Base-by-base conservation (phyloP, 2,888 invertebrate species). In the Congeria kusceri region DNA sequence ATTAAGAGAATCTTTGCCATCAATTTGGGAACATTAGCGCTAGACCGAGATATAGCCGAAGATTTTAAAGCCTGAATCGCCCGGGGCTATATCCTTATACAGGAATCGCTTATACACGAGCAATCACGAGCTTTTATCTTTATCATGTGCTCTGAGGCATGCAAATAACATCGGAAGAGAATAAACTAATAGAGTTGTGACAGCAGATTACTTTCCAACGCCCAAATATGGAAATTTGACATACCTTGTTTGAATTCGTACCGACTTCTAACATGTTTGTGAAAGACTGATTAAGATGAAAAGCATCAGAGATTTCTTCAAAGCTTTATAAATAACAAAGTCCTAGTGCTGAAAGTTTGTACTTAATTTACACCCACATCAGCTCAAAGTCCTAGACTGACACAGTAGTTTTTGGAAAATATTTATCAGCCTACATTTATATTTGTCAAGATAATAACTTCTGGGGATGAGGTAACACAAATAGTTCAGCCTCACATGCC, bases 21-120 rank as follows among this genome's bases (percentile, higher is more conserved):
- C 67, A 67, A 66, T 74, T 74, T 74, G 56, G 56, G 61, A 67
- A 67, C 62, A 74, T 74, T 67, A 74, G 29, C 66, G 56, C 59
- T 62, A 59, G 49, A 28, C 62, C 44, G 39, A 62, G 73, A 74
- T 74, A 66, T 66, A 67, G 73, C 59, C 32, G 39, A 73, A 0
- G 62, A 67, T 67, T 67, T 59, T 61, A 61, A 66, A 74, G 61
- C 66, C 58, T 44, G 57, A 62, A 59, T 67, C 5, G 73, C 73
- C 67, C 25, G 13, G 29, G 73, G 66, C 67, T 27, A 67, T 44
- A 67, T 74, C 67, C 67, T 32, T 28, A 46, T 67, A 53, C 44
- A 74, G 67, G 73, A 67, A 74, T 67, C 67, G 29, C 25, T 65
- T 23, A 64, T 46, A 64, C 71, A 72, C 71, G 64, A 57, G 64